Conservation (phyloP, 2,797 vertebrate species). For the Harpagifer antarcticus region DNA sequence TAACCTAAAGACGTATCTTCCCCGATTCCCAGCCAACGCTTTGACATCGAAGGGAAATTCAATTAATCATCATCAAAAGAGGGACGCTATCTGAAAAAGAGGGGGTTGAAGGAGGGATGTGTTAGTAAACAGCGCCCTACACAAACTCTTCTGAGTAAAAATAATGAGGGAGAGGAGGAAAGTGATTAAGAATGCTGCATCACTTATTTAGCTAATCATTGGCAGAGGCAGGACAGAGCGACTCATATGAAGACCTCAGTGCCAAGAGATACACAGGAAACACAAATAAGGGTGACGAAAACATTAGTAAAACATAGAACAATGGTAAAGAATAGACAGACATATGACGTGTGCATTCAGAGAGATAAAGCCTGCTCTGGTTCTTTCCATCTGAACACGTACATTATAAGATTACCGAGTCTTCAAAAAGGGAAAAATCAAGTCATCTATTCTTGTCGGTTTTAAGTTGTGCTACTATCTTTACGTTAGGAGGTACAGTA, state of each 20-base stretch:
- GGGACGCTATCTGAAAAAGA: slow-evolving; percentile 24
- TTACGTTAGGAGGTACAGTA: neutral
- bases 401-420: neutral
- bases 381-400: neutral
- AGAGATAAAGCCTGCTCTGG: neutral
- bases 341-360: neutral
- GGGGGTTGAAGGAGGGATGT: slow-evolving; percentile 43
- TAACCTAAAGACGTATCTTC: slow-evolving; percentile 44
- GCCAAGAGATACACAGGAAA: slow-evolving; percentile 28
- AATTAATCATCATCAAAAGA: slow-evolving; percentile 67
- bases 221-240: slow-evolving; percentile 28
- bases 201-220: slow-evolving; percentile 56
- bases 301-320: neutral
- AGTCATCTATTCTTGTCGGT: neutral
- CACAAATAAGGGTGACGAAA: slow-evolving; percentile 1
- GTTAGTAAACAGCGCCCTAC: slow-evolving; percentile 61
- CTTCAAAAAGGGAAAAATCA: neutral
- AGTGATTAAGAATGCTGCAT: slow-evolving; percentile 62
- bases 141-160: slow-evolving; percentile 66
- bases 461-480: neutral
- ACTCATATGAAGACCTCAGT: slow-evolving; percentile 42
- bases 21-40: slow-evolving; percentile 38
- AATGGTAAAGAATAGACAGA: neutral
- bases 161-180: slow-evolving; percentile 64
- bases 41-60: slow-evolving; percentile 54